Percentiles rank a stretch among this genome's conserved stretches.
These are phyloP conservation scores for Thalassaphorura encarpata DNA, from an alignment of 1,140 invertebrate genomes.

Conservation along the genomic window DNA sequence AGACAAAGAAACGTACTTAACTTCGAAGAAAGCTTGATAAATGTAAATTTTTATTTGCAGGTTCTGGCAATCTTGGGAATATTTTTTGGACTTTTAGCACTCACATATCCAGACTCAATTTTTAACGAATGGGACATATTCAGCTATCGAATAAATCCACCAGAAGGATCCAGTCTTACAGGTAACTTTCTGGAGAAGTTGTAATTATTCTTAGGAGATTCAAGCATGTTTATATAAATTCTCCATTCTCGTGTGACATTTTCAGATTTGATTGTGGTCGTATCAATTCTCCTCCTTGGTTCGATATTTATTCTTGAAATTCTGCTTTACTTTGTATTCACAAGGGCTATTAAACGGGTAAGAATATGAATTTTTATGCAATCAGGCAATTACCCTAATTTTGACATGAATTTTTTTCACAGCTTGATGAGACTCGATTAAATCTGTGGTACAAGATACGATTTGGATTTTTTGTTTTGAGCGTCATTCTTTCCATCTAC, in stretches of 20 bases:
- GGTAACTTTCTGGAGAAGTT: too few species aligned
- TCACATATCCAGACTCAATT: not conserved
- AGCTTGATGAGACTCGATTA: not conserved
- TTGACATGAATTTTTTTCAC: not conserved
- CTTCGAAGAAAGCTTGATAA: too few species aligned
- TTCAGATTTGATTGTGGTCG: too few species aligned
- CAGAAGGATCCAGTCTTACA: too few species aligned
- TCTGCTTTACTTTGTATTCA: not conserved
- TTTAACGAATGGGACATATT: not conserved
- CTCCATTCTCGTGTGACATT: too few species aligned
- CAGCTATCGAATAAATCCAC: not conserved
- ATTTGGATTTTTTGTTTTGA: not conserved
- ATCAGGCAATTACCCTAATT: not conserved
- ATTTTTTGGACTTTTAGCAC: too few species aligned
- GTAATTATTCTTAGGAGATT: too few species aligned
- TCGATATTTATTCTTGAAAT: not conserved
- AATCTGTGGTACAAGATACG: not conserved
- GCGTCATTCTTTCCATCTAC: not conserved
- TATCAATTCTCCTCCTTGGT: not conserved
- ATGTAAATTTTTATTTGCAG: too few species aligned
- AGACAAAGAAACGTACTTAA: too few species aligned
- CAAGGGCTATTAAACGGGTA: not conserved
- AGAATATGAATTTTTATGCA: not conserved
- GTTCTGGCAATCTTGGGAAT: too few species aligned
- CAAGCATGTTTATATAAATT: not conserved